Evolutionary conservation across 2,113 vertebrate genomes (phyloP), one percentile per base, ranked within the genome.

Genomic region (Eulemur rufifrons): DNA sequence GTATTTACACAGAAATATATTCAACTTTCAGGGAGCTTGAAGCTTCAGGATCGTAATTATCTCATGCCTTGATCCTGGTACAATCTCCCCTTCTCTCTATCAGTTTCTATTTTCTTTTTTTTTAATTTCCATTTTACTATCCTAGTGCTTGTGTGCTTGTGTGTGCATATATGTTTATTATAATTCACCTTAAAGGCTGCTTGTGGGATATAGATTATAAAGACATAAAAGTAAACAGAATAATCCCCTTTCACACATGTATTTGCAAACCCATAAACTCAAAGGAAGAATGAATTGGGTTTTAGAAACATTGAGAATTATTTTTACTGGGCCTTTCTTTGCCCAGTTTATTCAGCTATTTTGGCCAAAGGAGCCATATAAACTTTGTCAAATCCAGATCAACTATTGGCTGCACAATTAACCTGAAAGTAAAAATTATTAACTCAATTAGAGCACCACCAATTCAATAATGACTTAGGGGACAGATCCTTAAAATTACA

Each of bases 191-290:
- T 74, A 96, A 95, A 91, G 64, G 23, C 23, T 92, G 77, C 80
- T 82, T 83, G 39, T 91, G 88, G 85, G 63, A 91, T 94, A 91
- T 95, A 96, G 96, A 95, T 94, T 87, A 88, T 87, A 87, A 96
- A 97, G 85, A 63, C 83, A 88, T 95, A 92, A 94, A 94, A 88
- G 47, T 93, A 97, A 96, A 89, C 85, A 89, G 95, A 96, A 85
- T 95, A 82, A 90, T 93, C 76, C 94, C 45, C 37, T 87, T 95
- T 96, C 93, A 86, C 56, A 18, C 80, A 94, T 85, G 54, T 90
- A 82, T 96, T 97, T 95, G 86, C 71, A 97, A 95, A 82, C 74
- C 69, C 21, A 61, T 92, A 94, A 95, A 94, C 80, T 94, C 93
- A 66, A 76, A 85, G 27, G 64, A 96, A 93, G 71, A 81, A 66